Evolutionary conservation across 2,797 vertebrate genomes (phyloP).

Genomic region (Toxotes lorentzi): DNA sequence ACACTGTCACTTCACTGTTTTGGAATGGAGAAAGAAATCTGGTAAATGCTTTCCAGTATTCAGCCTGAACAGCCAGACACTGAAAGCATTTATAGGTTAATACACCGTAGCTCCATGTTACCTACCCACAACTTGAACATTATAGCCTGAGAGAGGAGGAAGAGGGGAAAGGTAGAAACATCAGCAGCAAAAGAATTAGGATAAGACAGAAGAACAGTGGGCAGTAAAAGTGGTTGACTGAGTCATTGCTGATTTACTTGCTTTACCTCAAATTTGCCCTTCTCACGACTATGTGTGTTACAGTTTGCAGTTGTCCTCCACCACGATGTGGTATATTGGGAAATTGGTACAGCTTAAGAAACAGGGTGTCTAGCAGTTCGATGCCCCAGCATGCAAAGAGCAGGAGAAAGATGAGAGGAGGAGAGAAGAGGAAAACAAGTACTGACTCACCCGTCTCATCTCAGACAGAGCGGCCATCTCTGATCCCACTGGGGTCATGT

Average conservation of each 20-base stretch:
- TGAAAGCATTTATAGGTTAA: constrained; percentile 76
- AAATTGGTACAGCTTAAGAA: neutral
- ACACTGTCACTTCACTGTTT: constrained; percentile 47
- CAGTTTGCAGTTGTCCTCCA: constrained; percentile 1
- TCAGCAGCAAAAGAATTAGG: constrained; percentile 70
- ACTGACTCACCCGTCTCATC: constrained; percentile 91
- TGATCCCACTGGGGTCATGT: constrained; percentile 91
- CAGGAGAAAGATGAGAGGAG: neutral
- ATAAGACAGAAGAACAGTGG: constrained; percentile 40
- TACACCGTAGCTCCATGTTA: constrained; percentile 64
- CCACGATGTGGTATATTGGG: neutral
- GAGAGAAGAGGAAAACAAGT: neutral
- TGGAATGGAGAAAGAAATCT: constrained; percentile 30
- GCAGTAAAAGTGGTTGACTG: constrained; percentile 7
- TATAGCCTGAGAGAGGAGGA: constrained; percentile 77
- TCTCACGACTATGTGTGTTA: neutral
- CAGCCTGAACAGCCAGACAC: constrained; percentile 29
- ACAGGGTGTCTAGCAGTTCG: neutral
- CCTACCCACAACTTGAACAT: constrained; percentile 86
- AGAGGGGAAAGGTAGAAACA: constrained; percentile 56
- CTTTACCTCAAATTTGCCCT: constrained; percentile 4
- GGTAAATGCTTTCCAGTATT: constrained; percentile 80
- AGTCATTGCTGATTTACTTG: neutral
- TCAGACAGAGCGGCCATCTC: constrained; percentile 91
- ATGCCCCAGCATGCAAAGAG: neutral